Percentiles rank a stretch among this genome's conserved stretches.
Evolutionary conservation across 2,113 vertebrate genomes (phyloP).

Genomic region (Serilophus lunatus): DNA sequence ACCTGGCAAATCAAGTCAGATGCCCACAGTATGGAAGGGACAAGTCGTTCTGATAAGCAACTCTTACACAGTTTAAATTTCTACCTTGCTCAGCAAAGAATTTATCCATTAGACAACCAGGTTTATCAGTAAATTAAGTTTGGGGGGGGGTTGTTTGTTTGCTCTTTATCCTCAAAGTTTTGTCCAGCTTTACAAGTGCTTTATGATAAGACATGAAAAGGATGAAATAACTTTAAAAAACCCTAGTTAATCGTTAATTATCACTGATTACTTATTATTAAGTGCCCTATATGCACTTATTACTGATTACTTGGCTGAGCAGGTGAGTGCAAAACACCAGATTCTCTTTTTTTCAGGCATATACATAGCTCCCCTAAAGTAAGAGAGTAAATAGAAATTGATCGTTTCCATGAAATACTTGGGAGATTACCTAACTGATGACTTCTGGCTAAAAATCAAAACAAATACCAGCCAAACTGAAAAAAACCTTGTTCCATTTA

Average conservation of each 20-base stretch:
- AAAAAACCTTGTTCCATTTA: neutral
- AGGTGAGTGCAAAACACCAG: neutral
- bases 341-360: neutral
- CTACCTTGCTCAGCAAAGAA: neutral
- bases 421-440: neutral
- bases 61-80: neutral
- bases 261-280: neutral
- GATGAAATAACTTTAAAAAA: neutral
- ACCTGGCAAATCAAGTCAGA: neutral
- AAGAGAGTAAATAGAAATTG: neutral
- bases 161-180: neutral
- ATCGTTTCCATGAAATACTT: neutral
- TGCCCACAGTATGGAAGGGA: neutral
- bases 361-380: neutral
- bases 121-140: neutral
- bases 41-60: neutral
- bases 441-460: neutral
- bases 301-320: neutral
- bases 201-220: neutral
- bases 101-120: neutral
- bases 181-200: neutral
- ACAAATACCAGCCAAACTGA: neutral
- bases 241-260: neutral
- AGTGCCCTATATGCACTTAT: too few species aligned
- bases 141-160: rapidly evolving